Conservation (phyloP, 2,113 vertebrate species). For the Chlorocebus sabaeus region DNA sequence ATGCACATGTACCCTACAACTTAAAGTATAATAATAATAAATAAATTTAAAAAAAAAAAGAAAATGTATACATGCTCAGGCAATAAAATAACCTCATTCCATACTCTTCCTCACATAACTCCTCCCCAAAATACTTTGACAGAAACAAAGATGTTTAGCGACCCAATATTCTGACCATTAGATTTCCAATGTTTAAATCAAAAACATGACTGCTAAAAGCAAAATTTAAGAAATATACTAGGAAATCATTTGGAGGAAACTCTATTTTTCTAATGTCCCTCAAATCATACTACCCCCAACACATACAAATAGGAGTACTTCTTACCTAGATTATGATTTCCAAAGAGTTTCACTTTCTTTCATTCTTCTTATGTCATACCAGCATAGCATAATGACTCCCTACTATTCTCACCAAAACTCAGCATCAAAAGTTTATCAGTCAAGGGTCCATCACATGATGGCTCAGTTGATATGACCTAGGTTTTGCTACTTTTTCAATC, state of each 20-base stretch:
- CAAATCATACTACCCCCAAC: not conserved
- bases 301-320: not conserved
- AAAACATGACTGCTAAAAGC: not conserved
- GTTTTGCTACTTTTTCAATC: not conserved
- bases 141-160: not conserved
- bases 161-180: not conserved
- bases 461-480: not conserved
- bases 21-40: too few relatives aligned
- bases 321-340: not conserved
- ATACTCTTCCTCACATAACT: not conserved
- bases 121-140: not conserved
- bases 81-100: not conserved
- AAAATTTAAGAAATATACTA: not conserved
- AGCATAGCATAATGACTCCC: not conserved
- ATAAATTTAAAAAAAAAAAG: too few relatives aligned
- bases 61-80: not conserved
- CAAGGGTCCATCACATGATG: not conserved
- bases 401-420: not conserved
- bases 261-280: not conserved
- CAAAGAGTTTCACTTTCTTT: not conserved
- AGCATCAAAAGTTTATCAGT: not conserved
- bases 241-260: not conserved
- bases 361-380: not conserved
- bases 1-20: too few relatives aligned
- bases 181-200: not conserved